Evolutionary conservation across 2,888 invertebrate species (phyloP).

Genomic region (Drosophila neonasuta): DNA sequence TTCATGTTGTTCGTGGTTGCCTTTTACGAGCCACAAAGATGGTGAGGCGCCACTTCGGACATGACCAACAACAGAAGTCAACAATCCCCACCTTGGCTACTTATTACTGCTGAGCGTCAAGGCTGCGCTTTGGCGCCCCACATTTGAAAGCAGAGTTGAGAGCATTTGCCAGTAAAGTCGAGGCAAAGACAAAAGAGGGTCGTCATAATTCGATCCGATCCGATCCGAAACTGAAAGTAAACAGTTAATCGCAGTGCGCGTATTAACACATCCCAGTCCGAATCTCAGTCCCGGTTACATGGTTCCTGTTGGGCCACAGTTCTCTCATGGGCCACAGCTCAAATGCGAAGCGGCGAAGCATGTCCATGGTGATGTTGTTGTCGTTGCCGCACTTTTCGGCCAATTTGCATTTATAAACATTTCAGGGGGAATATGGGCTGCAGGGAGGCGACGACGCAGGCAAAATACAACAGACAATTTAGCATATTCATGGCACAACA

Average conservation of each 20-base stretch:
- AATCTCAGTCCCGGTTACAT: not conserved
- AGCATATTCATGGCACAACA: conserved; percentile 75
- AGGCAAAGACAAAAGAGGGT: conserved; percentile 18
- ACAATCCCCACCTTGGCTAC: conserved; percentile 15
- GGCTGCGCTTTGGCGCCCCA: conserved; percentile 41
- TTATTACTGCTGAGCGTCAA: conserved; percentile 48
- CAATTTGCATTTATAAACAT: conserved; percentile 77
- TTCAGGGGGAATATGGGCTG: conserved; percentile 26
- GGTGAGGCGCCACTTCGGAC: conserved; percentile 22
- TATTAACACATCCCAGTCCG: conserved; percentile 27
- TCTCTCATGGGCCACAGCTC: conserved; percentile 19
- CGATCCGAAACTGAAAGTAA: conserved; percentile 46
- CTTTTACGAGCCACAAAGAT: conserved; percentile 30
- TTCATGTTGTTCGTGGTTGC: conserved; percentile 21
- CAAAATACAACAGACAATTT: conserved; percentile 69
- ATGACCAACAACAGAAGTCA: conserved; percentile 1
- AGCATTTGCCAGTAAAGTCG: not conserved
- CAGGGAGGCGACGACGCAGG: conserved; percentile 20
- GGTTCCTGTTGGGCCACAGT: conserved; percentile 15
- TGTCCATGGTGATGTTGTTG: conserved; percentile 50
- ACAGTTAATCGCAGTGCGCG: conserved; percentile 15
- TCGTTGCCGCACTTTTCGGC: conserved; percentile 68
- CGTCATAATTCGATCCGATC: conserved; percentile 3
- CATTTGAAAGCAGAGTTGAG: not conserved
- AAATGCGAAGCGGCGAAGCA: conserved; percentile 60